Evolutionary conservation across 2,888 invertebrate genomes (phyloP), one percentile per base, ranked within the genome.

Genomic region (Frankliniella fusca): DNA sequence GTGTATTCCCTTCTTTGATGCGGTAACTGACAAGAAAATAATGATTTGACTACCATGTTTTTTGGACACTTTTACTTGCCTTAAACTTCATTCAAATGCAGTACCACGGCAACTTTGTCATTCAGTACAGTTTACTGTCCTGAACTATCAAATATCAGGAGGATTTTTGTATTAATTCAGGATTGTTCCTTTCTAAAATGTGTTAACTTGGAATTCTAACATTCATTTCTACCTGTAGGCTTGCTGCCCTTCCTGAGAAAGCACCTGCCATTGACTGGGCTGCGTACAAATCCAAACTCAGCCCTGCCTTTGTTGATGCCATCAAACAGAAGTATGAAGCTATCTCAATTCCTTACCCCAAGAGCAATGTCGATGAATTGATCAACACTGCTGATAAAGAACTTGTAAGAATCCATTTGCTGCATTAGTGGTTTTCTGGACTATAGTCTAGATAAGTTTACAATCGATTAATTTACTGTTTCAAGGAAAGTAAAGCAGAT

Each of bases 321-420:
- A 76, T 76, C 27, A 76, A 76, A 27, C 70, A 76, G 70, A 76
- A 76, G 27, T 76, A 76, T 27, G 70, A 76, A 27, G 70, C 70
- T 3, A n/a, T 76, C 27, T 12, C 23, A 12, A 23, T 76, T 27
- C 70, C 70, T 10, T 76, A 76, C 70, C 70, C 70, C 5, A 76
- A 76, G 70, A 76, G 70, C 70, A 76, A 76, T 27, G 70, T 76
- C 9, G 70, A 76, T 23, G 23, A n/a, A 27, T 9, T 9, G 23
- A 76, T 76, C 27, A 76, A 76, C 10, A 27, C 23, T 0, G 12
- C 23, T 23, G 70, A 76, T 27, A 23, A 76, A 27, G 70, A 76
- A 9, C 23, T 76, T 23, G 70, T 76, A 12, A 27, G 70, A 5
- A 20, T 54, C 20, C 5, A 38, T 38, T 2, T 38, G 38, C 5